phyloP scores from a whole-genome alignment of 2,113 vertebrate genomes.

The Phocoena phocoena region DNA sequence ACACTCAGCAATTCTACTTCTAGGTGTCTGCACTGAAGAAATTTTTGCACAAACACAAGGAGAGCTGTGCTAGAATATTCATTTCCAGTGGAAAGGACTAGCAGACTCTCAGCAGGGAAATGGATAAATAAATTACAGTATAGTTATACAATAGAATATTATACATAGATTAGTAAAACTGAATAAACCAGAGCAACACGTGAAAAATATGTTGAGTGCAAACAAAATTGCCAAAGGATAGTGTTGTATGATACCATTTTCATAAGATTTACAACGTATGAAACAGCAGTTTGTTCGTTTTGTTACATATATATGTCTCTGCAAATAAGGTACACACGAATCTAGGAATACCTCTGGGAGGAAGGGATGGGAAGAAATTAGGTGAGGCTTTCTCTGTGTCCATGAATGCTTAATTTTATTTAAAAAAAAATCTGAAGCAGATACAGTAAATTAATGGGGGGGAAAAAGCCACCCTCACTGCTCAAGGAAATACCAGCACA shows the following conservation, averaged over 20 bases:
- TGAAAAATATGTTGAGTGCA: not conserved
- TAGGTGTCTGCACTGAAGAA: not conserved
- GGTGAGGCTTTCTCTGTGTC: not conserved
- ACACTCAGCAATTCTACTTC: not conserved
- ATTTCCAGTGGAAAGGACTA: not conserved
- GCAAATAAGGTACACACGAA: not conserved
- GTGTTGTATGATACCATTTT: not conserved
- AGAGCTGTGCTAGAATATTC: not conserved
- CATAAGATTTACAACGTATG: not conserved
- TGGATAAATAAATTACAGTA: not conserved
- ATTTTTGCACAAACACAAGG: not conserved
- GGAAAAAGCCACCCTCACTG: not conserved
- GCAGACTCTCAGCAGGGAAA: not conserved
- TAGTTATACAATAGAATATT: not conserved
- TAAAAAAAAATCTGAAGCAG: not conserved
- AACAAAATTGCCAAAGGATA: not conserved
- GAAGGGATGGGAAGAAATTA: not conserved
- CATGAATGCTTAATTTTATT: not conserved
- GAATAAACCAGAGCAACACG: not conserved
- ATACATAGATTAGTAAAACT: not conserved
- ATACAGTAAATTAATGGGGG: not conserved
- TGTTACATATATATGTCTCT: not conserved
- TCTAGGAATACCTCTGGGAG: not conserved
- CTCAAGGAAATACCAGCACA: not conserved
- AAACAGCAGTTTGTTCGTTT: not conserved